Evolutionary conservation across 2,888 invertebrate genomes (phyloP).

Genomic region (Petrolisthes cinctipes): DNA sequence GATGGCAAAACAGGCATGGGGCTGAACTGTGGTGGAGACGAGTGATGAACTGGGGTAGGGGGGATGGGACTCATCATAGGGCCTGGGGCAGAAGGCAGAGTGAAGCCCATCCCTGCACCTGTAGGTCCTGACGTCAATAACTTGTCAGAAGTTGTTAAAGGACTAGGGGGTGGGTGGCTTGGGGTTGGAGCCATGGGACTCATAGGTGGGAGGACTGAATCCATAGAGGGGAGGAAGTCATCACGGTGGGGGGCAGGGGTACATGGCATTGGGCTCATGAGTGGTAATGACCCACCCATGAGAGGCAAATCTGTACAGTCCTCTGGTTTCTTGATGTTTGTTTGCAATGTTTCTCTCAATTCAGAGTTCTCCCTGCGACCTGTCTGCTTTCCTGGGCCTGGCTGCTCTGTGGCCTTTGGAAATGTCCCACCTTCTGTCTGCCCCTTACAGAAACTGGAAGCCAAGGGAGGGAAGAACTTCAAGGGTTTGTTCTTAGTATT

Average conservation of each 20-base stretch:
- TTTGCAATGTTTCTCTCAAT: background rate
- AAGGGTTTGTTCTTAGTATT: background rate
- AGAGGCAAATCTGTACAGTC: conserved; percentile 37
- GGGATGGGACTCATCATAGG: conserved; percentile 64
- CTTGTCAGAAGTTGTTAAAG: conserved; percentile 24
- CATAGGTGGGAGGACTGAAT: conserved; percentile 43
- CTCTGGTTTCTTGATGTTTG: background rate
- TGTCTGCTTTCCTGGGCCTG: background rate
- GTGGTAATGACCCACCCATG: conserved; percentile 42
- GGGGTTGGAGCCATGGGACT: conserved; percentile 64
- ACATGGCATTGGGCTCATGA: conserved; percentile 63
- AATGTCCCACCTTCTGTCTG: conserved; percentile 3
- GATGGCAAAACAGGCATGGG: conserved; percentile 59
- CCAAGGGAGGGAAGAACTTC: conserved; percentile 40
- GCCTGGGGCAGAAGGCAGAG: conserved; percentile 40
- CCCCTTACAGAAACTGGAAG: conserved; percentile 44
- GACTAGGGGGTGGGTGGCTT: conserved; percentile 40
- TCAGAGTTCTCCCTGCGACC: background rate
- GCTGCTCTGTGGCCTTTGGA: background rate
- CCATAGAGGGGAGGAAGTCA: conserved; percentile 35
- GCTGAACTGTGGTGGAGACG: conserved; percentile 46
- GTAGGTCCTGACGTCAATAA: background rate
- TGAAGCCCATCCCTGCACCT: background rate
- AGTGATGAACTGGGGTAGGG: conserved; percentile 52
- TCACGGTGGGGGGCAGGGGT: conserved; percentile 62